phyloP scores from a whole-genome alignment of 2,888 invertebrate species.

The Lagria hirta region DNA sequence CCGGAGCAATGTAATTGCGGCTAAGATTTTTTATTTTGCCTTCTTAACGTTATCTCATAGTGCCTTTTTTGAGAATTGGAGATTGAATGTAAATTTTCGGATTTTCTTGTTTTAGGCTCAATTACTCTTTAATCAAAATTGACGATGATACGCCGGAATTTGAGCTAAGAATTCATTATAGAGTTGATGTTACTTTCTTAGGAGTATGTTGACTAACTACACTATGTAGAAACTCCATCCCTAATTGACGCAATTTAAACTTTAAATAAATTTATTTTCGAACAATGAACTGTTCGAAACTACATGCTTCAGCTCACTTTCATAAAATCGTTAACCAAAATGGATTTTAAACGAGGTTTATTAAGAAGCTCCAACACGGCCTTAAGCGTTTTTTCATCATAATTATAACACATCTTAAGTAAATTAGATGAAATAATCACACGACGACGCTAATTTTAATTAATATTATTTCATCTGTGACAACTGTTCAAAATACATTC shows the following conservation, averaged over 20 bases:
- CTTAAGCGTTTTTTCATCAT: too few relatives aligned
- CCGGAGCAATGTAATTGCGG: constrained; percentile 24
- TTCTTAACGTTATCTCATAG: constrained; percentile 22
- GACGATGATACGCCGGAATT: constrained; percentile 15
- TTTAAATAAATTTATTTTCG: constrained; percentile 22
- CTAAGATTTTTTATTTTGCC: constrained; percentile 21
- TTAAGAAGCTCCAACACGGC: too few relatives aligned
- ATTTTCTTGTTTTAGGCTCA: constrained; percentile 13
- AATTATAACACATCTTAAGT: too few relatives aligned
- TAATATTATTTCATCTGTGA: too few relatives aligned
- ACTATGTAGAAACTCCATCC: constrained; percentile 7
- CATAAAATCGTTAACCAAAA: constrained; percentile 15
- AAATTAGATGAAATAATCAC: too few relatives aligned
- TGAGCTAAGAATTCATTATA: constrained; percentile 20
- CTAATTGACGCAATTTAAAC: constrained; percentile 22
- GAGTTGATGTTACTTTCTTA: constrained; percentile 15
- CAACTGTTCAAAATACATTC: too few relatives aligned
- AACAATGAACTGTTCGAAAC: constrained; percentile 15
- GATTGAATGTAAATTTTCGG: constrained; percentile 7
- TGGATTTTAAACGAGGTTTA: too few relatives aligned
- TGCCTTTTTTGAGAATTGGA: constrained; percentile 12
- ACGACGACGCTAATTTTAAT: too few relatives aligned
- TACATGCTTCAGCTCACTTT: constrained; percentile 14
- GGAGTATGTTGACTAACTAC: constrained; percentile 14
- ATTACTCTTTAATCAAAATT: constrained; percentile 21